Conservation (phyloP, 1,140 invertebrate species). For the Heliothis subflexa region DNA sequence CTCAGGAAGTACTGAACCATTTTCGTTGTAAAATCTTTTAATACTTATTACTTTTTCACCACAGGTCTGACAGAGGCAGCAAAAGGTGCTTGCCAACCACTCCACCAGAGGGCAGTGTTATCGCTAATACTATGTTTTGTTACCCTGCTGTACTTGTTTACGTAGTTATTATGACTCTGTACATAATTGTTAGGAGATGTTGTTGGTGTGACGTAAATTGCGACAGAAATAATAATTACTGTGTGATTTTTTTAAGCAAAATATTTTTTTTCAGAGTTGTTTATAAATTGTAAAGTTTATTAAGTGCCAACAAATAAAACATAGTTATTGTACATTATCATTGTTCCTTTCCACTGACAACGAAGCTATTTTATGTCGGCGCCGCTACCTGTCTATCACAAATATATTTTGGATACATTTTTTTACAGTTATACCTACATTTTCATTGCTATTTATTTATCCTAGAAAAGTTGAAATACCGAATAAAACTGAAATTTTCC, state of each 20-base stretch:
- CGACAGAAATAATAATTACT: not conserved
- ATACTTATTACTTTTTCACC: not conserved
- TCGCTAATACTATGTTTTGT: slow-evolving; percentile 62
- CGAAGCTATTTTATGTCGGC: too few relatives aligned
- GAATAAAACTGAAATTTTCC: too few relatives aligned
- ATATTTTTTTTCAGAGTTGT: not conserved
- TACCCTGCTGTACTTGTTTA: slow-evolving; percentile 64
- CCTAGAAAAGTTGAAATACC: too few relatives aligned
- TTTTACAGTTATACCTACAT: too few relatives aligned
- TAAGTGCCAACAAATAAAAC: too few relatives aligned
- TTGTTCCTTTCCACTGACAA: too few relatives aligned
- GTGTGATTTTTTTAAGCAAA: too few relatives aligned
- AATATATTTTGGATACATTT: too few relatives aligned
- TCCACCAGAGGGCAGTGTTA: slow-evolving; percentile 61
- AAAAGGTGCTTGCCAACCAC: slow-evolving; percentile 63
- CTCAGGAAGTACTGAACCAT: too few relatives aligned
- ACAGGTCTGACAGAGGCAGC: slow-evolving; percentile 78
- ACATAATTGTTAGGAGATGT: slow-evolving; percentile 63
- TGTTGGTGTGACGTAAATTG: slow-evolving; percentile 34
- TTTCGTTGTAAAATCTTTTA: not conserved
- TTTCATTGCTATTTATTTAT: too few relatives aligned
- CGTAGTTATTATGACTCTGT: slow-evolving; percentile 67
- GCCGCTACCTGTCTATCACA: too few relatives aligned
- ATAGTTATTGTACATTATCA: too few relatives aligned
- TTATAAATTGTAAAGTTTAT: not conserved